These are phyloP conservation scores for Probaryconus sp. DNA, from an alignment of 1,140 invertebrate genomes.

Conservation along the genomic window DNA sequence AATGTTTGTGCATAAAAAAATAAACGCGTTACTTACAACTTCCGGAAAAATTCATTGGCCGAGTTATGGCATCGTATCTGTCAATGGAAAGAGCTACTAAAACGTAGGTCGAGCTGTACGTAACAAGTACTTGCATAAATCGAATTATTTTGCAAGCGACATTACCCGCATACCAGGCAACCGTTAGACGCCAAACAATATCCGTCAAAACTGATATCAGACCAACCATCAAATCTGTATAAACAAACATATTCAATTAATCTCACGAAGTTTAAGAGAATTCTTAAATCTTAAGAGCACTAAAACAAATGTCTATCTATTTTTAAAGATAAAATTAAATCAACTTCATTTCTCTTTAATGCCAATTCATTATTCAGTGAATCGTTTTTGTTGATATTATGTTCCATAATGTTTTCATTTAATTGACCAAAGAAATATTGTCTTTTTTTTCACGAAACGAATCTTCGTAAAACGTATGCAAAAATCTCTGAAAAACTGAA, in stretches of 20 bases:
- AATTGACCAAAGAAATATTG: too few species aligned
- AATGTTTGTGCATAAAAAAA: too few species aligned
- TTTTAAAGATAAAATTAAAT: too few species aligned
- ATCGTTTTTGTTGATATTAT: too few species aligned
- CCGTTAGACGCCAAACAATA: constrained; percentile 91
- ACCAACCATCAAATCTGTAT: constrained; percentile 93
- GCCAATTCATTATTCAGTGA: too few species aligned
- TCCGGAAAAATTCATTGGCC: constrained; percentile 96
- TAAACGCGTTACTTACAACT: constrained; percentile 92
- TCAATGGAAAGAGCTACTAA: constrained; percentile 96
- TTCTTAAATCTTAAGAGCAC: too few species aligned
- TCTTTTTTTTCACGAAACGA: too few species aligned
- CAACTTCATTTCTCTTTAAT: too few species aligned
- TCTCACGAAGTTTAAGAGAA: not conserved
- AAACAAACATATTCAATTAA: constrained; percentile 63
- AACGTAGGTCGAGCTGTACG: constrained; percentile 96
- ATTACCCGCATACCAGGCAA: constrained; percentile 91
- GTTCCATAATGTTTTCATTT: too few species aligned
- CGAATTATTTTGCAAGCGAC: constrained; percentile 92
- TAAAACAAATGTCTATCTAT: too few species aligned
- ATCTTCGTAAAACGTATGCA: too few species aligned
- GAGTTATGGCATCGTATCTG: constrained; percentile 95
- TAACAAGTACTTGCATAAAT: constrained; percentile 91
- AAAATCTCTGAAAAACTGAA: too few species aligned
- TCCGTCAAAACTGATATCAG: constrained; percentile 92